Base-by-base conservation (phyloP, 1,140 invertebrate species). In the Leptinotarsa texana region DNA sequence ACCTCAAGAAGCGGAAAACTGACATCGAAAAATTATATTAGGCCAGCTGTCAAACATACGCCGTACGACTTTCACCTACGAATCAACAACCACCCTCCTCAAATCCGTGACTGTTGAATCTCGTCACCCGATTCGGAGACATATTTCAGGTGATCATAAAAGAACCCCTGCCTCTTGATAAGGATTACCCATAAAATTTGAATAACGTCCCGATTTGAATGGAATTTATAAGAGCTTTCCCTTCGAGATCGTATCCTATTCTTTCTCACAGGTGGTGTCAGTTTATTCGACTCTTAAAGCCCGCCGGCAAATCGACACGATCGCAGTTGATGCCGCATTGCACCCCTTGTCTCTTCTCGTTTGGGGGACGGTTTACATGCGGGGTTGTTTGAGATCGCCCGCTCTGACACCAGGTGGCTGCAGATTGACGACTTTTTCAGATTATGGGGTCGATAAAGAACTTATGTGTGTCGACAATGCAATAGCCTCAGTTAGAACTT, bases 121-220 rank as follows among this genome's bases (percentile, higher is more conserved):
- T n/a, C 51, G 15, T 18, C 51, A 57, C 51, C 15, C 51, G 51
- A n/a, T 17, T 57, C 15, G n/a, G 15, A 15, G 51, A 57, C 15
- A 18, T 18, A 57, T 57, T 57, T 57, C 51, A 57, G 51, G 15
- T 57, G 51, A 57, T n/a, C 17, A 57, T 18, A 42, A 57, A 57
- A 57, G 17, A 57, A 57, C 51, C 51, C 51, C n/a, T 15, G 3
- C n/a, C 51, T 17, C 51, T 57, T 57, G 51, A 57, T 57, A 57
- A 57, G 51, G 51, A 57, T 57, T 57, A 57, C 51, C 13, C 51
- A 57, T 57, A 57, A 57, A 57, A 57, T 57, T 57, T 57, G 51
- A 57, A 57, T 57, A 57, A 57, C 51, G 51, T 15, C n/a, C 51
- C n/a, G 51, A 57, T 57, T 57, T 57, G 51, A 57, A 57, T 57